Percentiles rank a stretch among this genome's conserved stretches.
These are phyloP conservation scores for Catagonus wagneri DNA, from an alignment of 2,113 vertebrate species.

Conservation along the genomic window DNA sequence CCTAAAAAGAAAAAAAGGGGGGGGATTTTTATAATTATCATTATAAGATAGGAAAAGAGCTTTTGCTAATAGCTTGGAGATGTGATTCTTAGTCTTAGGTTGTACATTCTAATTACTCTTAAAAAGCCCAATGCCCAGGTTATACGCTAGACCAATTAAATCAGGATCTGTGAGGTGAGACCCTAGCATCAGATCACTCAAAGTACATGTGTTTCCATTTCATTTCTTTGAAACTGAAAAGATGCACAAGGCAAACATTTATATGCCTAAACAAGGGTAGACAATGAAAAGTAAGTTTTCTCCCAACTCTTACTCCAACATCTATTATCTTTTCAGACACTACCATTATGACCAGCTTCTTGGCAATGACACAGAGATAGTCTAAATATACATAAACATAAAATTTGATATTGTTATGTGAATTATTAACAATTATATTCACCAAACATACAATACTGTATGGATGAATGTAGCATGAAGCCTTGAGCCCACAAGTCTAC, in stretches of 20 bases:
- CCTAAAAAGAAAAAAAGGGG: too few relatives aligned
- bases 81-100: neutral
- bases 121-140: neutral
- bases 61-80: neutral
- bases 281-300: neutral
- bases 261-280: neutral
- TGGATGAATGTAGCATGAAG: neutral
- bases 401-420: neutral
- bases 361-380: neutral
- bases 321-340: neutral
- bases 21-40: neutral
- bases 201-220: neutral
- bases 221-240: slow-evolving; percentile 39
- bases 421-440: neutral
- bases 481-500: neutral
- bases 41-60: neutral
- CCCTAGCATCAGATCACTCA: neutral
- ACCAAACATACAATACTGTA: neutral
- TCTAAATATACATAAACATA: neutral
- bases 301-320: neutral
- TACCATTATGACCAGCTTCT: neutral
- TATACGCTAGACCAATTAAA: neutral
- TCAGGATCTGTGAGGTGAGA: neutral
- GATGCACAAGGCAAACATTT: neutral
- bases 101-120: neutral